Percentiles rank a stretch among this genome's conserved stretches.
These are phyloP conservation scores for Herpetotheres cachinnans DNA, from an alignment of 2,113 vertebrate species.

Conservation along the genomic window DNA sequence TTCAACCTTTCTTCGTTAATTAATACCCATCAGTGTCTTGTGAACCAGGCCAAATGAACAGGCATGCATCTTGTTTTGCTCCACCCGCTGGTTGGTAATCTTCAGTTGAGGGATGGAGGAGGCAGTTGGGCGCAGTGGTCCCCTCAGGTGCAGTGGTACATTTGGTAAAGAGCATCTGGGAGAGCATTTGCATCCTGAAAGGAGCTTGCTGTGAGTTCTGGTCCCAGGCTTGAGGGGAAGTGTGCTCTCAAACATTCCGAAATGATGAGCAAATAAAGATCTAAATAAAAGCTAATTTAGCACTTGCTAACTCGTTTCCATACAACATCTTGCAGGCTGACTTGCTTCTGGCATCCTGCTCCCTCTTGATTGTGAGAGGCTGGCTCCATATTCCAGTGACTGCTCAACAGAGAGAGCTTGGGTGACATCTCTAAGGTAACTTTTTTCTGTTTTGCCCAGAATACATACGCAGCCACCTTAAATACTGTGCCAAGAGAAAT, in stretches of 20 bases:
- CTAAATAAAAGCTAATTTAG: not conserved
- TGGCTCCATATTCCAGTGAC: slow-evolving; percentile 5
- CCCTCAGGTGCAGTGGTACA: not conserved
- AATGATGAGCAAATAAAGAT: not conserved
- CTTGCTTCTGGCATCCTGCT: slow-evolving; percentile 2
- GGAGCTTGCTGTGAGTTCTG: not conserved
- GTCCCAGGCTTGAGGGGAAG: not conserved
- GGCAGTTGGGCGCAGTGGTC: not conserved
- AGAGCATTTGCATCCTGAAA: not conserved
- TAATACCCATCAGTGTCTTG: not conserved
- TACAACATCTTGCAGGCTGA: slow-evolving; percentile 18
- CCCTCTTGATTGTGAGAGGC: not conserved
- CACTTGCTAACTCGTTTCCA: not conserved
- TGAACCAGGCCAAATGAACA: not conserved
- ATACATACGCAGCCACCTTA: not conserved
- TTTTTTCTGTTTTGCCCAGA: not conserved
- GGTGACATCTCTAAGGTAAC: slow-evolving; percentile 30
- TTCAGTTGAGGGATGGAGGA: not conserved
- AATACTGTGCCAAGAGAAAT: not conserved
- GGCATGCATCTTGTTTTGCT: not conserved
- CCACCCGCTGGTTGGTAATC: not conserved
- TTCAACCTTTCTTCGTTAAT: not conserved
- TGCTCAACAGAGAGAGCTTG: slow-evolving; percentile 18
- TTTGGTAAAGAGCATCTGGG: not conserved
- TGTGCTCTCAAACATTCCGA: not conserved